Evolutionary conservation across 2,113 vertebrate genomes (phyloP).

Genomic region (Ammodytes dubius): DNA sequence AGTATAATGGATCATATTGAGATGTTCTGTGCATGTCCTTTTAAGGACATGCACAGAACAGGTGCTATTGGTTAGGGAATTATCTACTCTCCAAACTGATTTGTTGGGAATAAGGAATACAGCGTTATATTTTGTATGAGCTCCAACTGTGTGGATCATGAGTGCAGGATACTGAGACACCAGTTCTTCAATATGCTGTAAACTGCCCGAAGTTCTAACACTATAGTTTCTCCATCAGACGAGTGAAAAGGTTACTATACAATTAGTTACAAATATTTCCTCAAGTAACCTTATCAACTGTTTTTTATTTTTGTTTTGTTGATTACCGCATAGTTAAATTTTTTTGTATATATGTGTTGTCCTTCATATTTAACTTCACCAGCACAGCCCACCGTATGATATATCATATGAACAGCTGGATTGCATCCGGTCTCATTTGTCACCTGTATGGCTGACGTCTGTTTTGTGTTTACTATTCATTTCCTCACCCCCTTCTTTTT

Average conservation of each 20-base stretch:
- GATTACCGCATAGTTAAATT: neutral
- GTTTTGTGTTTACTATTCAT: slow-evolving; percentile 60
- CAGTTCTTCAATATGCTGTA: neutral
- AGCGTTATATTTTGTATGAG: neutral
- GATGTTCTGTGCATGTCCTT: no score
- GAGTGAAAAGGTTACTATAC: no score
- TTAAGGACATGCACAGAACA: no score
- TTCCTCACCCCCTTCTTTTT: slow-evolving; percentile 38
- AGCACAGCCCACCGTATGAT: neutral
- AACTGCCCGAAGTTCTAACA: neutral
- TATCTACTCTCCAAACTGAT: neutral
- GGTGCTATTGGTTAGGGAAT: neutral
- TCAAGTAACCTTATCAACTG: neutral
- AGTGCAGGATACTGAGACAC: neutral
- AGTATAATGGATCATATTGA: no score
- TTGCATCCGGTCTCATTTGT: slow-evolving; percentile 27
- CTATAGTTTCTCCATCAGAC: no score
- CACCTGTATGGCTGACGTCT: slow-evolving; percentile 39
- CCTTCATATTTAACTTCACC: neutral
- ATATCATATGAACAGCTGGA: neutral
- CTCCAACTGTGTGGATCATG: neutral
- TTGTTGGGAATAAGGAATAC: neutral
- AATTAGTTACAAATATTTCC: neutral
- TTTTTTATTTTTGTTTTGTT: neutral
- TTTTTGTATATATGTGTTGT: neutral